Evolutionary conservation across 2,797 vertebrate genomes (phyloP).

Genomic region (Myotis daubentonii): DNA sequence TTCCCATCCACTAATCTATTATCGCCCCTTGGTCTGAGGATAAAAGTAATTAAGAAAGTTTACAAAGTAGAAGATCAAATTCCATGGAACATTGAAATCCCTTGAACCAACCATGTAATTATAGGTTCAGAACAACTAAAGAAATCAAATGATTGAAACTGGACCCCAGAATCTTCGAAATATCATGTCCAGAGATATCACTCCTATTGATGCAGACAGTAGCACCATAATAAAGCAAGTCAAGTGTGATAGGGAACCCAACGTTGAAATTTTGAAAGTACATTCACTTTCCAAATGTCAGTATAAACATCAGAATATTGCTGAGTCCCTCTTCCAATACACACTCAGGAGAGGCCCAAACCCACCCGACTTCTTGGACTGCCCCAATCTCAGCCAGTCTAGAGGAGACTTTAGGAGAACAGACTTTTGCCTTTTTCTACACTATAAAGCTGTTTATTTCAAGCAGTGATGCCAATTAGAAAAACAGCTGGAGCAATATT

Average conservation of each 20-base stretch:
- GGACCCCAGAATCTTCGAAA: constrained; percentile 19
- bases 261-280: background rate
- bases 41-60: constrained; percentile 45
- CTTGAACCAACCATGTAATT: background rate
- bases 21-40: background rate
- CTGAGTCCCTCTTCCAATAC: background rate
- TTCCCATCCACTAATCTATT: background rate
- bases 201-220: background rate
- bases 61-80: constrained; percentile 28
- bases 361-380: background rate
- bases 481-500: background rate
- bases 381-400: background rate
- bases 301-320: background rate
- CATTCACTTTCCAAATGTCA: background rate
- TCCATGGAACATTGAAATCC: background rate
- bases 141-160: constrained; percentile 12
- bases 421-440: background rate
- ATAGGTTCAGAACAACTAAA: constrained; percentile 12
- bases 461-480: background rate
- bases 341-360: background rate
- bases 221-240: background rate
- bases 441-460: background rate
- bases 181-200: constrained; percentile 30
- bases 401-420: background rate
- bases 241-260: background rate